Evolutionary conservation across 1,140 invertebrate species (phyloP), one percentile per base, ranked within the genome.

Genomic region (Cotesia chilonis): DNA sequence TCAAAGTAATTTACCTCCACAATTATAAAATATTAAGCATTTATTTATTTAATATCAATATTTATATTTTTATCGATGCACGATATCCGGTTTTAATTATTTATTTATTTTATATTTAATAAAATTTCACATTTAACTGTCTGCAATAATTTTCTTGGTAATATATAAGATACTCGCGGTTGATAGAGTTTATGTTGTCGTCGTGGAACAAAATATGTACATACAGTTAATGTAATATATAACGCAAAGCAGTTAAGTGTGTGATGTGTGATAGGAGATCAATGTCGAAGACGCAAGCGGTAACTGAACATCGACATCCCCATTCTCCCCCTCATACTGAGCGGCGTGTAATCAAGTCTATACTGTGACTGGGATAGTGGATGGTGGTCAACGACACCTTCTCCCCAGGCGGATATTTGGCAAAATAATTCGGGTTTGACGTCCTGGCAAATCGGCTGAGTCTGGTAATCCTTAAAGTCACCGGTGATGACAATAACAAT

Each of bases 311-410:
- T 59, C 57, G 64, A 52, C 64, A 47, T 47, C 10, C 37, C 9
- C 41, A 47, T 47, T 10, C 3, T 47, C 5, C 10, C 41, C 10
- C 41, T 47, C 41, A 47, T 47, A 59, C 20, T 59, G 1, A 17
- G 20, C 2, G 4, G 60, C 12, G 10, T 35, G 60, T 61, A 20
- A 57, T 20, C 17, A 28, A 12, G 60, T 35, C 9, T 61, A 35
- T 6, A 7, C 17, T 35, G 17, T 28, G 28, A 28, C 28, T 28
- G 28, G 28, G 3, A 28, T 28, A 2, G 28, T 28, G 10, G 17
- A 61, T 61, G 17, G 38, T 66, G 64, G 64, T 66, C 64, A 66
- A 66, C 47, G 64, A 66, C 64, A 66, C 17, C 64, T 47, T 17
- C 64, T 66, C 60, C 12, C 10, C 20, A 47, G 28, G 28, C 41